Base-by-base conservation (phyloP, 2,888 invertebrate genomes). In the Eustalomyia histrio region DNA sequence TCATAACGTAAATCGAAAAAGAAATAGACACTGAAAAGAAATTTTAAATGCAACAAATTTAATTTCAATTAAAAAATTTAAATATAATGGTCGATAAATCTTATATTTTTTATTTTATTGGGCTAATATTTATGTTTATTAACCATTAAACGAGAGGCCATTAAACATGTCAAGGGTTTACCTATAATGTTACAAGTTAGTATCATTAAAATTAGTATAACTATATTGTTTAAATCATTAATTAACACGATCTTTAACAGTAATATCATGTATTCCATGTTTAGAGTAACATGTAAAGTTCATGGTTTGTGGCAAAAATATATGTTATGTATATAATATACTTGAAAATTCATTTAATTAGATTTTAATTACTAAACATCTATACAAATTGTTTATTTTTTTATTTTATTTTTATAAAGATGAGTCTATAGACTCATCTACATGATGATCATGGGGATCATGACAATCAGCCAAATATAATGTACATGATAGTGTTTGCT, bases 341-440 rank as follows among this genome's bases (percentile, higher is more conserved):
- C 57, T 67, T 67, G 55, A 67, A 57, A 12, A 47, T 65, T 78
- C 55, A 61, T 65, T 21, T 67, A 78, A 78, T 81, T 78, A 71
- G 50, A 78, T 78, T 81, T 78, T 78, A 81, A 81, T 81, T 78
- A 63, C 60, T 65, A 53, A 81, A 60, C 76, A 76, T 74, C 76
- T 67, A 78, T 69, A 50, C 33, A 72, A 61, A 52, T 53, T 21
- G 8, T 5, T 72, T 39, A 33, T 9, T 65, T 35, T 60, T 52
- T 35, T n/a, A 53, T 35, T 52, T 55, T 33, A 29, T 21, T n/a
- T 33, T 63, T 53, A 12, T 29, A n/a, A 65, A 65, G 43, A 47
- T 47, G 43, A 47, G 43, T 47, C 43, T 47, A 47, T n/a, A 14
- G 43, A 47, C n/a, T n/a, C 43, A 47, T 47, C 43, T 47, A n/a